Base-by-base conservation (phyloP, 2,797 vertebrate species). In the Columba guinea region DNA sequence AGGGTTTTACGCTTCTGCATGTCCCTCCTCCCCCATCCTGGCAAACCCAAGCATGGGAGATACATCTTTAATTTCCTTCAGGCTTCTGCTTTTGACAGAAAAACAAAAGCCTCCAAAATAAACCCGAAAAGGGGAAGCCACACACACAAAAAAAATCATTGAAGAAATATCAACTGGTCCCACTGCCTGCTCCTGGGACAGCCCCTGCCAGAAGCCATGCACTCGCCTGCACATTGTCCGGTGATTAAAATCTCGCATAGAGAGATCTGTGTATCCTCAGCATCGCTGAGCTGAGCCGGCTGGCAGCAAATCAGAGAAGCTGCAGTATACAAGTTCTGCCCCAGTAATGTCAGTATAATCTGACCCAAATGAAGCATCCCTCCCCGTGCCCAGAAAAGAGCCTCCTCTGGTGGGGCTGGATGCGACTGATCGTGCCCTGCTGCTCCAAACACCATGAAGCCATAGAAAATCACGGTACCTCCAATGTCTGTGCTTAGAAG, bases 281-380 rank as follows among this genome's bases (percentile, higher is more conserved):
- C 75, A 22, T 9, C 7, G 1, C 69, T 13, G 22, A 41, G 63
- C 84, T 41, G 15, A 3, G 10, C 78, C 5, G 9, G 20, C 71
- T 93, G 95, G 89, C 94, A 87, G 86, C 28, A 13, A 59, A 87
- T 51, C 79, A 48, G 81, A 92, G 82, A 41, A 88, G 89, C 70
- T 6, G 2, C 63, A n/a, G 67, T 79, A 70, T 8, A 13, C 5
- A 21, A 79, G 59, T 15, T 55, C 74, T 87, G 64, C 44, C 67
- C 48, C 7, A 0, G 51, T 8, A 41, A 13, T 63, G 90, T 90
- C 92, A 46, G 59, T 52, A 28, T 41, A 70, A n/a, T 89, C 96
- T 32, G 76, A 82, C 69, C 87, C 71, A 21, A 55, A 46, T 1
- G 1, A 37, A 30, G 23, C 60, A 68, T 39, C 58, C 16, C 51